Evolutionary conservation across 1,140 invertebrate genomes (phyloP).

Genomic region (Eumaeus atala): DNA sequence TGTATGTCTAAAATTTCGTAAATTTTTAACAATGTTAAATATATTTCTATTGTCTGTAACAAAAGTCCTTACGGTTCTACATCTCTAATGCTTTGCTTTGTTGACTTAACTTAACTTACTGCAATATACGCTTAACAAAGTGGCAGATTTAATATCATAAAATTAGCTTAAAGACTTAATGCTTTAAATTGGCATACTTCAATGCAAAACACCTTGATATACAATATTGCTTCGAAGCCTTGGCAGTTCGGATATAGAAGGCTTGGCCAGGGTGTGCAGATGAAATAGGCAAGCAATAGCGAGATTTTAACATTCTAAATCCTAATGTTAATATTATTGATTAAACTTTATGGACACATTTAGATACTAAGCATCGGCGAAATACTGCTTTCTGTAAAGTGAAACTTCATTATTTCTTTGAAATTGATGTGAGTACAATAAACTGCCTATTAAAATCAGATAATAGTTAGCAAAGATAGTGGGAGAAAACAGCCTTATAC

Average conservation of each 20-base stretch:
- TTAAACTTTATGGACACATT: not conserved
- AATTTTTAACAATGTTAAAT: too few species aligned
- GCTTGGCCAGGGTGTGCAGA: not conserved
- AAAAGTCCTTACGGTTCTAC: too few species aligned
- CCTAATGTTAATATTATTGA: not conserved
- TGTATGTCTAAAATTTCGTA: too few species aligned
- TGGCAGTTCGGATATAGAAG: slow-evolving; percentile 14
- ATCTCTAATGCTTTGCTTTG: too few species aligned
- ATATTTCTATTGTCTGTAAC: too few species aligned
- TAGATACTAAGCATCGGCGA: not conserved
- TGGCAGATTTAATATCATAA: slow-evolving; percentile 1
- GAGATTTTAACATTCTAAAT: not conserved
- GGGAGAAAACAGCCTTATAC: too few species aligned
- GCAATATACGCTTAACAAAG: not conserved
- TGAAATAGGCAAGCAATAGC: not conserved
- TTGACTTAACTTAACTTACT: too few species aligned
- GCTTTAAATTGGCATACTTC: not conserved
- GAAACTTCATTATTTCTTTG: too few species aligned
- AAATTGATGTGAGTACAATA: too few species aligned
- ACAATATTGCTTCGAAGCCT: slow-evolving; percentile 10
- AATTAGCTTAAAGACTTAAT: slow-evolving; percentile 9
- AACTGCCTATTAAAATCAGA: too few species aligned
- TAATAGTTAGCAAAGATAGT: too few species aligned
- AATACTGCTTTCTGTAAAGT: not conserved
- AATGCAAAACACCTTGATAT: slow-evolving; percentile 6